Evolutionary conservation across 23 tunicate genomes (phyloP).

Genomic region (Styela clava): DNA sequence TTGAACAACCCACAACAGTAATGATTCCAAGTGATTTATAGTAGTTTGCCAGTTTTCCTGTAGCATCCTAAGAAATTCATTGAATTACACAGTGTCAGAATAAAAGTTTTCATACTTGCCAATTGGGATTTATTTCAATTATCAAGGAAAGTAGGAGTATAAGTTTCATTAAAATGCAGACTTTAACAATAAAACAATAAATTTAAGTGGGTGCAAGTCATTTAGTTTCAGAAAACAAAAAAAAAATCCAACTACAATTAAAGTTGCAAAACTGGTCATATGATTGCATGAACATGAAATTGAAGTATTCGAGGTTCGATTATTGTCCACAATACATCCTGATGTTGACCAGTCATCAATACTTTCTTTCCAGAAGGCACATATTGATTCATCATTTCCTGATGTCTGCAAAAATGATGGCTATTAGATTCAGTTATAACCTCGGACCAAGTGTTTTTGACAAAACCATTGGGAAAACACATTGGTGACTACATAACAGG

Average conservation of each 20-base stretch:
- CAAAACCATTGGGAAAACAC: too few species aligned
- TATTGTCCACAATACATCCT: constrained; percentile 1
- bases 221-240: too few species aligned
- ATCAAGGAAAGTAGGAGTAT: too few species aligned
- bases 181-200: too few species aligned
- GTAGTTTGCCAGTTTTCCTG: background rate
- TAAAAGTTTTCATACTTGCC: background rate
- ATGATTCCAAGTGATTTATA: constrained; percentile 2
- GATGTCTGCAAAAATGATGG: background rate
- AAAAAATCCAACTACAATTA: constrained; percentile 9
- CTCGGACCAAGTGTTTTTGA: too few species aligned
- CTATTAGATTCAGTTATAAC: too few species aligned
- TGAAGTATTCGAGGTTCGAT: background rate
- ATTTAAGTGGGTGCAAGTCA: too few species aligned
- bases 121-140: too few species aligned
- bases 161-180: too few species aligned
- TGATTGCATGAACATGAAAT: constrained; percentile 10
- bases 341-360: constrained; percentile 3
- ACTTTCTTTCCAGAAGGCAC: constrained; percentile 21
- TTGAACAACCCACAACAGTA: constrained; percentile 18
- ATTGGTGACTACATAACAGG: too few species aligned
- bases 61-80: background rate
- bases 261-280: constrained; percentile 19
- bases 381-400: background rate
- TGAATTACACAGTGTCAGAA: too few species aligned